Evolutionary conservation across 2,797 vertebrate species (phyloP).

Genomic region (Sphenodon punctatus): DNA sequence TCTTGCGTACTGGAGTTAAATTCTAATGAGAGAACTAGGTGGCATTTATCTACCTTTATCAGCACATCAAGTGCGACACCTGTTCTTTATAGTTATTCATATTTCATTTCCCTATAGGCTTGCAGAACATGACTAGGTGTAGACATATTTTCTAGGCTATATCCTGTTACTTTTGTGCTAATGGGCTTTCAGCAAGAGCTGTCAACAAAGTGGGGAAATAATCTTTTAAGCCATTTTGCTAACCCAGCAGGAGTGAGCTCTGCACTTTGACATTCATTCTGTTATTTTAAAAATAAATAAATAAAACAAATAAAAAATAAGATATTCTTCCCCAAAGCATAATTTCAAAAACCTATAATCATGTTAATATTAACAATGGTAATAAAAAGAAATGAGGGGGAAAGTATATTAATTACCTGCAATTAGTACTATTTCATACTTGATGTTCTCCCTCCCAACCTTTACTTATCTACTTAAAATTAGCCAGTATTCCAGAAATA

Average conservation of each 20-base stretch:
- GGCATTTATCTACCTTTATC: background rate
- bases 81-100: background rate
- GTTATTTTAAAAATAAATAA: constrained; percentile 13
- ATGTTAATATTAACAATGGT: background rate
- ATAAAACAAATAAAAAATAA: no score
- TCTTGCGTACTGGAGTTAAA: background rate
- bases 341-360: constrained; percentile 23
- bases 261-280: background rate
- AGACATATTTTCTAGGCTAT: background rate
- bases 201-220: background rate
- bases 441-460: background rate
- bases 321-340: constrained; percentile 14
- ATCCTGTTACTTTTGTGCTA: background rate
- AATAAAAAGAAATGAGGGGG: background rate
- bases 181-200: background rate
- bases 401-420: background rate
- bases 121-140: background rate
- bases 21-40: background rate
- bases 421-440: background rate
- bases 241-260: background rate
- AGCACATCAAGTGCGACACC: background rate
- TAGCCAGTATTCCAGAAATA: background rate
- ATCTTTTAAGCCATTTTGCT: background rate
- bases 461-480: background rate
- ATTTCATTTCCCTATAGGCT: background rate